Percentiles rank a stretch among this genome's conserved stretches.
Evolutionary conservation across 2,113 vertebrate genomes (phyloP).

Genomic region (Eulacestoma nigropectus): DNA sequence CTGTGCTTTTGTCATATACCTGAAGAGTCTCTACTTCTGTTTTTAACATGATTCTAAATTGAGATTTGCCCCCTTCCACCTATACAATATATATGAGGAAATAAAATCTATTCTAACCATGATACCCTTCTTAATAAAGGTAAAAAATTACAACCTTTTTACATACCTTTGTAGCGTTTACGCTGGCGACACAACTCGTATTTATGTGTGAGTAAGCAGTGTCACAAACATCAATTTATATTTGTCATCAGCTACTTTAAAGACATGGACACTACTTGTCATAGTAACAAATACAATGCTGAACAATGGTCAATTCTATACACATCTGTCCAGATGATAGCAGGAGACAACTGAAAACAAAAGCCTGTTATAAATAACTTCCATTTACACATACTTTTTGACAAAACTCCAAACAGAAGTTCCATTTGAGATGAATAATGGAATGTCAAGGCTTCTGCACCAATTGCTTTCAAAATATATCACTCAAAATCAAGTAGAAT

Average conservation of each 20-base stretch:
- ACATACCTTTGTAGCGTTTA: neutral
- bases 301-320: neutral
- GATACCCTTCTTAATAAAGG: neutral
- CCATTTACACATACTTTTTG: neutral
- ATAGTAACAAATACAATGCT: neutral
- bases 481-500: neutral
- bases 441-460: neutral
- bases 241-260: neutral
- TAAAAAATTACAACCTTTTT: neutral
- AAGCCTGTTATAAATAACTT: neutral
- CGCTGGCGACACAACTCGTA: neutral
- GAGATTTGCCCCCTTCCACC: neutral
- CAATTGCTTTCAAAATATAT: neutral
- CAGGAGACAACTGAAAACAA: neutral
- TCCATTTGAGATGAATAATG: neutral
- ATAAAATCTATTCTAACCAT: neutral
- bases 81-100: neutral
- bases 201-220: neutral
- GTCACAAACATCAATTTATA: neutral
- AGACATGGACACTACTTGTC: neutral
- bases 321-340: neutral
- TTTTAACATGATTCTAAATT: neutral
- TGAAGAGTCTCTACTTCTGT: neutral
- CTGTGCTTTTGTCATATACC: neutral
- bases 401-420: neutral